Conservation (phyloP, 2,797 vertebrate genomes). For the Pipistrellus pipistrellus region DNA sequence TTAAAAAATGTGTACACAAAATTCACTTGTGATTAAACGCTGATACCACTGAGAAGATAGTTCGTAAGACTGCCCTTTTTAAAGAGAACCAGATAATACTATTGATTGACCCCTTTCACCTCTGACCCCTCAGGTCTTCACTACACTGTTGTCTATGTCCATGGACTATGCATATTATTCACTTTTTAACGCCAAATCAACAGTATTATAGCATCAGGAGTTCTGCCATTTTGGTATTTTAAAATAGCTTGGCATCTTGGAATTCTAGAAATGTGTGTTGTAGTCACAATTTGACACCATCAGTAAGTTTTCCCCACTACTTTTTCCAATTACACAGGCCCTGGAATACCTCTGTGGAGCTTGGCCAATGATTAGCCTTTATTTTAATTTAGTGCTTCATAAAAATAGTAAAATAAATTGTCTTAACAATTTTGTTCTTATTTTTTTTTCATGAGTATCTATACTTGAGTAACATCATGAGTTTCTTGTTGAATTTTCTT, state of each 20-base stretch:
- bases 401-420: too few species aligned
- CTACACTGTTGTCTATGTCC: too few species aligned
- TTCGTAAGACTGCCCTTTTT: background rate
- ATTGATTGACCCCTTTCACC: background rate
- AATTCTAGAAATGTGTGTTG: constrained; percentile 13
- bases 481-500: background rate
- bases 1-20: background rate
- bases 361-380: background rate
- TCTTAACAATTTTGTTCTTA: background rate
- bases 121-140: too few species aligned
- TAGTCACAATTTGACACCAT: background rate
- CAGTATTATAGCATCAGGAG: background rate
- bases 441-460: constrained; percentile 38
- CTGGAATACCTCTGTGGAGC: background rate
- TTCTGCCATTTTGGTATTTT: constrained; percentile 24
- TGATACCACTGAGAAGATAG: background rate
- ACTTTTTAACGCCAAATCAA: background rate
- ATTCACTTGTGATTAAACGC: constrained; percentile 1
- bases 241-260: constrained; percentile 17
- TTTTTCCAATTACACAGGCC: background rate
- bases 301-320: background rate
- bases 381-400: background rate
- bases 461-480: background rate
- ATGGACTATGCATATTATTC: too few species aligned
- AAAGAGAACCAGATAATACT: constrained; percentile 16